phyloP scores from a whole-genome alignment of 2,113 vertebrate genomes.

The Seriola quinqueradiata region DNA sequence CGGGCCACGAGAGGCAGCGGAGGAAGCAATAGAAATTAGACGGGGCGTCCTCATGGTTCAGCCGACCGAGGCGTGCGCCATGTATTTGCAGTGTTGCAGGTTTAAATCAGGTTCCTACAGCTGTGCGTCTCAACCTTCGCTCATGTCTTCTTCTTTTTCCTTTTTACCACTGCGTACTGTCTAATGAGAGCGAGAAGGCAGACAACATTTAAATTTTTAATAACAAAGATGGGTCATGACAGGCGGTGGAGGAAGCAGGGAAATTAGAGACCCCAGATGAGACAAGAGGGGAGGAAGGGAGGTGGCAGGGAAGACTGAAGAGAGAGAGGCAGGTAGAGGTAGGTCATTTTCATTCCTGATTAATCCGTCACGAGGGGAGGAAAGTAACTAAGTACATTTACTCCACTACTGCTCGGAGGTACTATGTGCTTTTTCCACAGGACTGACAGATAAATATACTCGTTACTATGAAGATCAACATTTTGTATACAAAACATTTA shows the following conservation, averaged over 20 bases:
- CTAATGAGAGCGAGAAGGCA: conserved; percentile 64
- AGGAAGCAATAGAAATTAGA: conserved; percentile 58
- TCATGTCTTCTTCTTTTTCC: not conserved
- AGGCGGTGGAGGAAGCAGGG: conserved; percentile 41
- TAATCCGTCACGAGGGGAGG: not conserved
- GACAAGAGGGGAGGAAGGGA: conserved; percentile 9
- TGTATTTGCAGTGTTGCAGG: conserved; percentile 44
- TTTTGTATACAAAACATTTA: too few species aligned
- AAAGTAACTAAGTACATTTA: not conserved
- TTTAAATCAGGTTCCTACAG: conserved; percentile 31
- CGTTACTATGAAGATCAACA: too few species aligned
- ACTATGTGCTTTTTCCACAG: too few species aligned
- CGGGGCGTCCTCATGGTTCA: conserved; percentile 34
- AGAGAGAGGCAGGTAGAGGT: conserved; percentile 18
- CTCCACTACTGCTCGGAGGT: not conserved
- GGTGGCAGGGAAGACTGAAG: not conserved
- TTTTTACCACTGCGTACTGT: not conserved
- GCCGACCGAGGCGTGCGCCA: not conserved
- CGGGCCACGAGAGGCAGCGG: conserved; percentile 36
- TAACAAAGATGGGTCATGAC: conserved; percentile 54
- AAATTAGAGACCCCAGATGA: conserved; percentile 48
- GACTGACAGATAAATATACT: too few species aligned
- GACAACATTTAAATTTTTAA: conserved; percentile 62
- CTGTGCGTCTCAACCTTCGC: not conserved
- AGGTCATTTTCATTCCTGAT: conserved; percentile 24